These are phyloP conservation scores for Venusia cambrica DNA, from an alignment of 2,888 invertebrate genomes.

Conservation along the genomic window DNA sequence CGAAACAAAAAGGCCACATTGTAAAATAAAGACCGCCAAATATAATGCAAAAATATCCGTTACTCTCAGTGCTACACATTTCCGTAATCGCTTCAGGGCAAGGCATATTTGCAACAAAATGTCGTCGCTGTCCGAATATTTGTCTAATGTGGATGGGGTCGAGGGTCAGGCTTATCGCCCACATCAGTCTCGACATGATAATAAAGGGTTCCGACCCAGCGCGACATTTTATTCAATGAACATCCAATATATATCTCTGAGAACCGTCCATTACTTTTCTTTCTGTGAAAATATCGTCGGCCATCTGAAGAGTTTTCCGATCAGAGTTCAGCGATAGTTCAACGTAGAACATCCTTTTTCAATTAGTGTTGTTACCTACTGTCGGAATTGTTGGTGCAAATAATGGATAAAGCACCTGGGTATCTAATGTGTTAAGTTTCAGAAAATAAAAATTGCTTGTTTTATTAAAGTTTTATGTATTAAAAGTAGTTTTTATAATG, in stretches of 20 bases:
- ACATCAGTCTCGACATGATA: slow-evolving; percentile 56
- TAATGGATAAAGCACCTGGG: too few species aligned
- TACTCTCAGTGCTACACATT: slow-evolving; percentile 17
- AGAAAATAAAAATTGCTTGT: too few species aligned
- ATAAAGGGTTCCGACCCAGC: slow-evolving; percentile 50
- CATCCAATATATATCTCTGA: slow-evolving; percentile 50
- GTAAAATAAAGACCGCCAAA: too few species aligned
- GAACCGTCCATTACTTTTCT: slow-evolving; percentile 24
- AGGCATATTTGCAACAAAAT: slow-evolving; percentile 32
- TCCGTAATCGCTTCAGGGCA: slow-evolving; percentile 25
- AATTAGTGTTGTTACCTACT: too few species aligned
- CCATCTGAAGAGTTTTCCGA: slow-evolving; percentile 10
- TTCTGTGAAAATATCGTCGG: slow-evolving; percentile 11
- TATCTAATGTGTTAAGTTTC: too few species aligned
- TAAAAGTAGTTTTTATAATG: too few species aligned
- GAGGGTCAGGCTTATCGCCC: slow-evolving; percentile 41
- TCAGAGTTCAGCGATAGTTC: slow-evolving; percentile 7
- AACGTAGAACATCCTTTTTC: background rate
- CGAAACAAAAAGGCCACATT: too few species aligned
- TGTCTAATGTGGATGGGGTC: slow-evolving; percentile 42
- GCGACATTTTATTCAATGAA: slow-evolving; percentile 64
- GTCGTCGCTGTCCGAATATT: slow-evolving; percentile 38
- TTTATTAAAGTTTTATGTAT: too few species aligned
- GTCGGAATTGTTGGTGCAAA: too few species aligned
- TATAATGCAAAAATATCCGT: too few species aligned